Base-by-base conservation (phyloP, 2,888 invertebrate species). In the Hypena proboscidalis region DNA sequence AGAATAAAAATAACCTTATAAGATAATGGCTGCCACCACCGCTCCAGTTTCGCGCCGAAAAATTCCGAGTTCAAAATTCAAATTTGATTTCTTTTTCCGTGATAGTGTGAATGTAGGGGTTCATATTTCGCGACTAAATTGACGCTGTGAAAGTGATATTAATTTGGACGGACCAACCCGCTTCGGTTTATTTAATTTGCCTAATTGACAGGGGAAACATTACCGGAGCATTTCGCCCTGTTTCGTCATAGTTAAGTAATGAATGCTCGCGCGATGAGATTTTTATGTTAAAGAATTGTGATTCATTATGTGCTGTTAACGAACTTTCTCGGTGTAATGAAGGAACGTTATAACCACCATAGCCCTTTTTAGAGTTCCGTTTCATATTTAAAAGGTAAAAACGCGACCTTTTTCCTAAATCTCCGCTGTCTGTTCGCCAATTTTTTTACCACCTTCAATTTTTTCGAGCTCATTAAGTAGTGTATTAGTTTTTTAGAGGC, bases 141-240 rank as follows among this genome's bases (percentile, higher is more conserved):
- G 74, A 65, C 65, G 72, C 48, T 44, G 60, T 65, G 72, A 83
- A 80, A 81, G 77, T 79, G 74, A 79, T 85, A 84, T 84, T 85
- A 83, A 85, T 82, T 79, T 80, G 60, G 64, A 69, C 69, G 59
- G 69, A 67, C 79, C 77, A 69, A 70, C 73, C 74, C 63, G 77
- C 67, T 67, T 71, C 64, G 71, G 74, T 80, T 70, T 84, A 82
- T 86, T 87, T 85, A 85, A 87, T 88, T 85, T 83, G 52, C 64
- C 74, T 87, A 85, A 87, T 86, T 85, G 87, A 85, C 85, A 82
- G 62, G 67, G 73, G 67, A 73, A 77, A 72, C 72, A 71, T 75
- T 72, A 67, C 56, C 59, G 48, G 60, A 42, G 44, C 49, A 56
- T 67, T 73, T 67, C 69, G 60, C 65, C 58, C 63, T 64, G 58